A percentile compares a stretch with the other conserved stretches of the same genome.
phyloP scores from a whole-genome alignment of 35 echinoderm and acorn worm genomes.

The Holothuria glaberrima region DNA sequence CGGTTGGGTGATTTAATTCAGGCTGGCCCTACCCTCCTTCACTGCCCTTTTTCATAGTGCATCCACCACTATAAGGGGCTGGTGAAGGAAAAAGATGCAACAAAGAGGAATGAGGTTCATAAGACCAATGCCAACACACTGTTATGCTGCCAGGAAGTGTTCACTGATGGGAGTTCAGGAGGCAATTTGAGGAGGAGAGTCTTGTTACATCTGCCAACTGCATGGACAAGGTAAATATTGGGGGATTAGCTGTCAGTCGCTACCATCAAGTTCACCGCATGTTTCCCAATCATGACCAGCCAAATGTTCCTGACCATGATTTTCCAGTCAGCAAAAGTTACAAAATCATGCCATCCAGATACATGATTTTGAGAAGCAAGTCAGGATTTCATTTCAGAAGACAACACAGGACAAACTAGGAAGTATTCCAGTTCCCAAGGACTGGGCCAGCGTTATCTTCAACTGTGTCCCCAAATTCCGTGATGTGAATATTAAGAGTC shows the following conservation, averaged over 20 bases:
- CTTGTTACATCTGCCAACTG: constrained; percentile 18
- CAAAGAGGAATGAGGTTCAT: constrained; percentile 12
- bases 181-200: constrained; percentile 19
- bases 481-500: constrained; percentile 10
- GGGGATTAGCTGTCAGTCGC: constrained; percentile 41
- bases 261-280: constrained; percentile 25
- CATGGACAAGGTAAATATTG: constrained; percentile 50
- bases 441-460: constrained; percentile 32
- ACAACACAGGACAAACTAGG: constrained; percentile 32
- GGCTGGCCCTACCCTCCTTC: too few species aligned
- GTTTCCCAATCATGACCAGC: constrained; percentile 20
- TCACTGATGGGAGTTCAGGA: constrained; percentile 24
- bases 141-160: not conserved
- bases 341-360: constrained; percentile 41
- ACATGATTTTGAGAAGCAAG: constrained; percentile 14
- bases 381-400: not conserved
- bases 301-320: constrained; percentile 47
- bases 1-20: too few species aligned
- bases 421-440: not conserved
- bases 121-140: constrained; percentile 3
- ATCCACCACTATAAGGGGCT: constrained; percentile 14
- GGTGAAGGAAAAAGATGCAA: constrained; percentile 16
- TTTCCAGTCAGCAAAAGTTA: constrained; percentile 6
- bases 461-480: constrained; percentile 20
- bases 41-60: too few species aligned